Conservation (phyloP, 2,888 invertebrate species). For the Latrodectus elegans region DNA sequence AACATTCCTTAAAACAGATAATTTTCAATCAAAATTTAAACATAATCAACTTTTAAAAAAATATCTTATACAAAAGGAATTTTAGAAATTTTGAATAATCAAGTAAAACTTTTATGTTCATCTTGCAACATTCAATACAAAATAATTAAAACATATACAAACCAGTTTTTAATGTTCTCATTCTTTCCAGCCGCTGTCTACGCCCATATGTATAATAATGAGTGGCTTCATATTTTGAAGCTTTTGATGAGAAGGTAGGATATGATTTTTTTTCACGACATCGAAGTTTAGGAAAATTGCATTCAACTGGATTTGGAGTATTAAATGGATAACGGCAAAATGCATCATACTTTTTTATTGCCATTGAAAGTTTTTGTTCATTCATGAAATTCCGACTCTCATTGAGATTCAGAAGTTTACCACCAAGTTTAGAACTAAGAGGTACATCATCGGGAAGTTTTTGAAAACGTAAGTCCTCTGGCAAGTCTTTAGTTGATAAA, state of each 20-base stretch:
- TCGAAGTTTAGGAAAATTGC: conserved; percentile 46
- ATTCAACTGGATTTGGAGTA: neutral
- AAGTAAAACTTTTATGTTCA: too few species aligned
- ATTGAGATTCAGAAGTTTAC: conserved; percentile 18
- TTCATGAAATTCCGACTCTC: conserved; percentile 6
- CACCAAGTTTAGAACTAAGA: conserved; percentile 23
- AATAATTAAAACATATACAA: neutral
- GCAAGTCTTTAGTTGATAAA: conserved; percentile 6
- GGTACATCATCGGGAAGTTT: conserved; percentile 52
- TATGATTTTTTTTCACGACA: conserved; percentile 46
- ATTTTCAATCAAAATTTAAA: too few species aligned
- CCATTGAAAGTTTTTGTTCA: neutral
- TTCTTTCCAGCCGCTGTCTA: conserved; percentile 37
- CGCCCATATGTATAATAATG: conserved; percentile 43
- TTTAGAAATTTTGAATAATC: too few species aligned
- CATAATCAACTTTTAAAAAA: too few species aligned
- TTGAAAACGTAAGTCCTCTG: neutral
- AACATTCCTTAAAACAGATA: too few species aligned
- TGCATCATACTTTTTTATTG: conserved; percentile 27
- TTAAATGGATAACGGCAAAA: conserved; percentile 53
- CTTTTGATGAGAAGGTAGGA: neutral
- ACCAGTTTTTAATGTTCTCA: conserved; percentile 45
- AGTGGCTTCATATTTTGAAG: neutral
- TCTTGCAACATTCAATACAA: too few species aligned
- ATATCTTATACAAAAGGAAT: too few species aligned